Percentiles rank a stretch among this genome's conserved stretches.
Evolutionary conservation across 2,888 invertebrate genomes (phyloP).

Genomic region (Phortica magna): DNA sequence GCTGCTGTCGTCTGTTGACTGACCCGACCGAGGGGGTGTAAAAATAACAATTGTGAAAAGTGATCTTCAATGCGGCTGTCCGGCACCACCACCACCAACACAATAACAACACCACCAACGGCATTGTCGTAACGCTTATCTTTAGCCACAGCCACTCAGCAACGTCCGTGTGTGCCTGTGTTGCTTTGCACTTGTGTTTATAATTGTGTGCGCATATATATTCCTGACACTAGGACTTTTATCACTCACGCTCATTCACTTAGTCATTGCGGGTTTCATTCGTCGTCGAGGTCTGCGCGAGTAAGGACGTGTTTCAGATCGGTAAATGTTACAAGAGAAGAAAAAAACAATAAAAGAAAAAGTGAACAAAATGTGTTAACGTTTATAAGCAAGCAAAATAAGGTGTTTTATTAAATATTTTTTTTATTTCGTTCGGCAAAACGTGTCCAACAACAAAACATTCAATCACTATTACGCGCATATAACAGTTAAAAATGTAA

Average conservation of each 20-base stretch:
- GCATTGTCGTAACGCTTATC: not conserved
- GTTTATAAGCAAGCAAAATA: not conserved
- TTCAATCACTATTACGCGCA: not conserved
- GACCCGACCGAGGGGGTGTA: conserved; percentile 25
- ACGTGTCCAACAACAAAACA: not conserved
- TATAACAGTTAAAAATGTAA: not conserved
- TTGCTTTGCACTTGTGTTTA: too few species aligned
- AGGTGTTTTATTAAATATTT: conserved; percentile 1
- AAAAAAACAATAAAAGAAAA: conserved; percentile 13
- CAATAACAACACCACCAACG: not conserved
- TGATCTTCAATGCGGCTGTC: conserved; percentile 18
- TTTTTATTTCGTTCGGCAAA: not conserved
- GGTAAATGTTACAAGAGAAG: conserved; percentile 12
- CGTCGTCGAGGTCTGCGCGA: conserved; percentile 54
- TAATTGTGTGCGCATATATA: not conserved
- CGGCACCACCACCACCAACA: not conserved
- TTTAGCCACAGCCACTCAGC: not conserved
- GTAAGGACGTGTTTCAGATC: conserved; percentile 62
- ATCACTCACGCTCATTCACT: conserved; percentile 41
- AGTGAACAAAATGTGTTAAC: not conserved
- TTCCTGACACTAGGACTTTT: conserved; percentile 66
- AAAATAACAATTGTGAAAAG: conserved; percentile 31
- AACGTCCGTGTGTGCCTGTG: conserved; percentile 45
- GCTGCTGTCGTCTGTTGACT: not conserved
- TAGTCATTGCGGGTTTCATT: conserved; percentile 48